These are phyloP conservation scores for Leucoma salicis DNA, from an alignment of 2,888 invertebrate genomes.

Conservation along the genomic window DNA sequence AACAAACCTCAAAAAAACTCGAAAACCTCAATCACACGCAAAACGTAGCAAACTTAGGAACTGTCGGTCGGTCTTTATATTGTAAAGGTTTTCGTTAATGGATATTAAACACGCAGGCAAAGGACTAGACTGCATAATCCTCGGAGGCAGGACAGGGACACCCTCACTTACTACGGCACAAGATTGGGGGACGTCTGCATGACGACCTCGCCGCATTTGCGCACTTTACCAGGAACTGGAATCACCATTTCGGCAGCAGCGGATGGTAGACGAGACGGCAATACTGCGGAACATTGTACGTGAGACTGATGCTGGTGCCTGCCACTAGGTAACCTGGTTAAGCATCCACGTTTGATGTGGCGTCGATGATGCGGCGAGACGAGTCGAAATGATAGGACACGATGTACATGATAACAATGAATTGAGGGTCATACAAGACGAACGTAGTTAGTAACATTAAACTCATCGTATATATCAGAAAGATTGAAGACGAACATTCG, in stretches of 20 bases:
- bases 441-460: not conserved
- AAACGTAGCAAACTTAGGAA: not conserved
- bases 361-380: slow-evolving; percentile 12
- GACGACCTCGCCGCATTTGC: slow-evolving; percentile 54
- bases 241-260: slow-evolving; percentile 61
- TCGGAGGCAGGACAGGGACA: slow-evolving; percentile 33
- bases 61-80: too few relatives aligned
- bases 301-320: slow-evolving; percentile 12
- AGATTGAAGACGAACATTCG: too few relatives aligned
- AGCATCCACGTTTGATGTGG: slow-evolving; percentile 18
- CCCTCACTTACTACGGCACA: slow-evolving; percentile 63
- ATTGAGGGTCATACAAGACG: slow-evolving; percentile 7
- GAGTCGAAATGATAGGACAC: slow-evolving; percentile 15
- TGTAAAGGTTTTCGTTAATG: too few relatives aligned
- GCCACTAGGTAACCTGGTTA: not conserved
- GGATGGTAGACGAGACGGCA: slow-evolving; percentile 38
- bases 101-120: slow-evolving; percentile 37
- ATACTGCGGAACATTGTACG: slow-evolving; percentile 48
- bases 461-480: too few relatives aligned
- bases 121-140: slow-evolving; percentile 8
- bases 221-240: slow-evolving; percentile 73
- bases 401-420: slow-evolving; percentile 6
- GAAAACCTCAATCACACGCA: slow-evolving; percentile 13
- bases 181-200: slow-evolving; percentile 49
- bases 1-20: not conserved